phyloP scores from a whole-genome alignment of 2,113 vertebrate genomes.

The Neofelis nebulosa region DNA sequence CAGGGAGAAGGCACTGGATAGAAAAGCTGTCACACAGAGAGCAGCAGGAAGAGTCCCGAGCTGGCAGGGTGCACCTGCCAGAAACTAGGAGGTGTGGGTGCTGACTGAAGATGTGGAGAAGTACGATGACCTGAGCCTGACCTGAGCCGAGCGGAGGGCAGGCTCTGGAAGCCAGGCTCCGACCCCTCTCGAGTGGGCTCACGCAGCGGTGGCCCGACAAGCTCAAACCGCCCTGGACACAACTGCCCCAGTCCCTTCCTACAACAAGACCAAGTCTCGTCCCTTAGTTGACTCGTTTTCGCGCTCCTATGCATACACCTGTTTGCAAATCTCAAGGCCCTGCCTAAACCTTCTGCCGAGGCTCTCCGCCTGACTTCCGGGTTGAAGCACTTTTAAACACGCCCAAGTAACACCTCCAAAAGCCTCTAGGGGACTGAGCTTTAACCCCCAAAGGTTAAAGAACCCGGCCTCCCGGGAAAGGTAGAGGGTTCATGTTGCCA shows the following conservation, averaged over 20 bases:
- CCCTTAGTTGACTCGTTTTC: neutral
- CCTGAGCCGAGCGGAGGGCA: too few relatives aligned
- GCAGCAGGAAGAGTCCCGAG: neutral
- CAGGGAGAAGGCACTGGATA: rapidly evolving
- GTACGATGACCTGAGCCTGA: rapidly evolving
- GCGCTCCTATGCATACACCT: rapidly evolving
- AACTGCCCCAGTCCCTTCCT: rapidly evolving
- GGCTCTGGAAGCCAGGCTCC: neutral
- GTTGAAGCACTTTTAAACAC: neutral
- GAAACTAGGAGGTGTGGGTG: neutral
- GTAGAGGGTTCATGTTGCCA: conserved; percentile 32
- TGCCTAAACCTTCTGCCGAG: neutral
- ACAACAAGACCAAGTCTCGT: rapidly evolving
- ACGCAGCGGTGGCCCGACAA: rapidly evolving
- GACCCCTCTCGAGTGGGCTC: too few relatives aligned
- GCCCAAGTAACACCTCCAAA: neutral
- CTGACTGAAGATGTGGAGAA: neutral
- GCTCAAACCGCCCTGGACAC: neutral
- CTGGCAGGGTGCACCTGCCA: neutral
- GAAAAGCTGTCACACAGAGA: neutral
- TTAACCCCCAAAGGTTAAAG: conserved; percentile 3
- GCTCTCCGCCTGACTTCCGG: neutral
- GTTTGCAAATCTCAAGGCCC: neutral
- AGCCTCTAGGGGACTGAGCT: neutral
- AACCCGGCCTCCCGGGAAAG: neutral